Evolutionary conservation across 2,113 vertebrate species (phyloP), one percentile per base, ranked within the genome.

Genomic region (Muntiacus muntjak): DNA sequence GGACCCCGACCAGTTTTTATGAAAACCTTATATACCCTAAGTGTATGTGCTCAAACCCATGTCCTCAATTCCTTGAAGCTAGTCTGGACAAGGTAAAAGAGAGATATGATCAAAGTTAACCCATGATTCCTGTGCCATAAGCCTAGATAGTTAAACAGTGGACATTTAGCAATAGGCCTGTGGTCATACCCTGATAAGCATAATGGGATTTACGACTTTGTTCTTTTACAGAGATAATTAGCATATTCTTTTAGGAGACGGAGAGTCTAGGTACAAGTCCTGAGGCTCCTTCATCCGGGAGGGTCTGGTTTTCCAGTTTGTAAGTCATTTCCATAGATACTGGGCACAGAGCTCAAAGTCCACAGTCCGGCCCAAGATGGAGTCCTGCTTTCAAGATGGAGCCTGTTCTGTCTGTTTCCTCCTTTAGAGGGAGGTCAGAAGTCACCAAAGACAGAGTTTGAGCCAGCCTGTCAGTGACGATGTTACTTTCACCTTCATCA

Each of bases 401-500:
- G 17, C 64, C n/a, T 71, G 17, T 71, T 21, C n/a, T 71, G 64
- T 71, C n/a, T 71, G 17, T 71, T 71, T 67, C n/a, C 19, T 71
- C 64, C n/a, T 36, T 36, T n/a, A 71, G 64, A 62, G 36, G 33
- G n/a, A 91, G 36, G 67, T 17, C 43, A 87, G 85, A 78, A 14
- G 7, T 15, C 26, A 7, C 79, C 15, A 8, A 1, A 15, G 83
- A 33, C 78, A 81, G 36, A 62, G 28, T 64, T 1, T 25, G 28
- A 89, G 71, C 11, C 5, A 3, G 16, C 30, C 11, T 15, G 10
- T 30, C n/a, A 36, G 64, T 3, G n/a, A 6, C 33, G 15, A 10
- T 0, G 26, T n/a, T 14, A 55, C 50, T 28, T 12, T 76, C 16
- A 14, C 0, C 1, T n/a, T 12, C 50, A 0, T 19, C 19, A 33